Conservation (phyloP, 2,797 vertebrate genomes). For the Darevskia mixta region DNA sequence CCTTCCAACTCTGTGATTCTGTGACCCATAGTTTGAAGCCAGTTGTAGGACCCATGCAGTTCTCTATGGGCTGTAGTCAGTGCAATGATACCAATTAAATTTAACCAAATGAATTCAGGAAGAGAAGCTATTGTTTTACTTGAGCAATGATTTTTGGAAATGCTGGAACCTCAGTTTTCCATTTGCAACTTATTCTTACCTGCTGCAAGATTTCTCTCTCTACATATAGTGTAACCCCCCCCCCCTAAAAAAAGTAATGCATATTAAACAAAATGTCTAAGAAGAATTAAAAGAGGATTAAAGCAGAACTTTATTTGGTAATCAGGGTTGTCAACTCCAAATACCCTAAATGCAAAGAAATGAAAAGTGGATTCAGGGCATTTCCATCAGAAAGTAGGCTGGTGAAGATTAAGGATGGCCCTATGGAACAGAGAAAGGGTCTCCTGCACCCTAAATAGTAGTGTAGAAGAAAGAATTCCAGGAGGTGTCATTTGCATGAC, state of each 20-base stretch:
- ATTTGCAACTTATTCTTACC: not conserved
- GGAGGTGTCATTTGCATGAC: no score
- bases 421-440: no score
- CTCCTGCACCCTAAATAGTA: no score
- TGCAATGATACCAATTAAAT: not conserved
- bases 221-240: no score
- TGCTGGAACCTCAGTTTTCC: not conserved
- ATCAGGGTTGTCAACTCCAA: no score
- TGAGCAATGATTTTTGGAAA: not conserved
- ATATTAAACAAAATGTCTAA: no score
- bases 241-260: no score
- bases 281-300: not conserved
- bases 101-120: no score
- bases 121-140: no score
- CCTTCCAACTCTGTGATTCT: no score
- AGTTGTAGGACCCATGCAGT: not conserved
- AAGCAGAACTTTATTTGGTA: not conserved
- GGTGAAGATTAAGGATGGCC: not conserved
- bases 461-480: no score
- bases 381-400: not conserved
- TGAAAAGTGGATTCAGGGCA: not conserved
- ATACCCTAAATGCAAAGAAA: no score
- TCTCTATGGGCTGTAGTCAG: not conserved
- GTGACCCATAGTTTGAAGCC: not conserved
- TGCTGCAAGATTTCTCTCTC: not conserved